Evolutionary conservation across 2,888 invertebrate species (phyloP).

Genomic region (Tortricodes alternella): DNA sequence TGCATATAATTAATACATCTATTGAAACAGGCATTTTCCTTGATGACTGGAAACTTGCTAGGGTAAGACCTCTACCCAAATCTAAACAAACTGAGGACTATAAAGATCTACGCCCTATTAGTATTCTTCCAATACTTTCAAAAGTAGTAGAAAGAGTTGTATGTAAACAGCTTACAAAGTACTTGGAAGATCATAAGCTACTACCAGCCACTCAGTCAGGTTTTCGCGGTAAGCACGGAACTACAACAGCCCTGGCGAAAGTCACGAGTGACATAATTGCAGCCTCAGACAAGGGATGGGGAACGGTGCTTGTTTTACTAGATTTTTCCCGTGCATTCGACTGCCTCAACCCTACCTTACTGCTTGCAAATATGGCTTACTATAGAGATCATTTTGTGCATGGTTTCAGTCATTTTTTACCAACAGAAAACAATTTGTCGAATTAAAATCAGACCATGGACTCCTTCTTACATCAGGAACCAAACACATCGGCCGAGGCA

Average conservation of each 20-base stretch:
- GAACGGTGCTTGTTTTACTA: neutral
- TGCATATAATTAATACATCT: constrained; percentile 26
- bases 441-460: neutral
- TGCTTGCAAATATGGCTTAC: neutral
- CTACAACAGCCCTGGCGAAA: neutral
- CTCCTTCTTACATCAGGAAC: neutral
- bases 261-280: neutral
- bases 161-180: neutral
- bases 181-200: neutral
- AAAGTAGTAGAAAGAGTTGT: neutral
- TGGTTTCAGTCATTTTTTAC: too few relatives aligned
- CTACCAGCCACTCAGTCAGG: neutral
- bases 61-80: constrained; percentile 32
- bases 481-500: neutral
- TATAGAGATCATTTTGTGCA: neutral
- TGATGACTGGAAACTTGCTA: constrained; percentile 26
- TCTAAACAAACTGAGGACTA: constrained; percentile 16
- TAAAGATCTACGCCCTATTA: constrained; percentile 27
- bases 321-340: neutral
- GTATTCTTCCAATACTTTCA: neutral
- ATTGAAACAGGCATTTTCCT: constrained; percentile 21
- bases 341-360: neutral
- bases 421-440: too few relatives aligned
- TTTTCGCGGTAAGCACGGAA: neutral
- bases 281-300: neutral